Evolutionary conservation across 2,888 invertebrate species (phyloP).

Genomic region (Epsilonema sp.): DNA sequence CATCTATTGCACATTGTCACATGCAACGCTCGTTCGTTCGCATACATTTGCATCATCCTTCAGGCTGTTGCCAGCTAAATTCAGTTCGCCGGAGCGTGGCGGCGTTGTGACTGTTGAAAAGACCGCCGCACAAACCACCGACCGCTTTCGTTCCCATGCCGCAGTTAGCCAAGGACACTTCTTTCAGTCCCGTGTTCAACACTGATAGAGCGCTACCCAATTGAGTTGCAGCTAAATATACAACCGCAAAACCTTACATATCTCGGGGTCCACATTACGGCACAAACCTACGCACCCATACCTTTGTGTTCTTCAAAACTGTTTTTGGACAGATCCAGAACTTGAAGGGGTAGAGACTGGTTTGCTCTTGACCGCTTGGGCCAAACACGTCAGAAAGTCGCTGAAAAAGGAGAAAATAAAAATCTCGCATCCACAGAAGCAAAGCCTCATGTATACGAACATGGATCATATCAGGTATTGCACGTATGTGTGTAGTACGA

Average conservation of each 20-base stretch:
- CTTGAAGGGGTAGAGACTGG: constrained; percentile 58
- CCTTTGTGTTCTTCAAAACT: constrained; percentile 78
- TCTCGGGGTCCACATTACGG: neutral
- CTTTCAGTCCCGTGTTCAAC: constrained; percentile 61
- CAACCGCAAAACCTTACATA: constrained; percentile 13
- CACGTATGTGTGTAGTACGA: no score
- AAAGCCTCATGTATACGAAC: no score
- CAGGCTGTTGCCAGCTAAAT: constrained; percentile 68
- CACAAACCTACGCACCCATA: no score
- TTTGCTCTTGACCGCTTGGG: constrained; percentile 55
- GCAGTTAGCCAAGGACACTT: constrained; percentile 69
- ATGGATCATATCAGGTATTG: no score
- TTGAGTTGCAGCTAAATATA: constrained; percentile 68
- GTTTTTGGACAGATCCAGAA: constrained; percentile 76
- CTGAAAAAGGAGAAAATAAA: constrained; percentile 38
- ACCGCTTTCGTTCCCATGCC: constrained; percentile 76
- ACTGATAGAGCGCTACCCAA: constrained; percentile 58
- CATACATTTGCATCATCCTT: constrained; percentile 73
- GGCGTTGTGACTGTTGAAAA: constrained; percentile 57
- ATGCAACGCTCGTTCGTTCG: no score
- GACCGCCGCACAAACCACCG: constrained; percentile 62
- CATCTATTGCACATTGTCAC: no score
- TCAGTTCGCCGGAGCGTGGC: constrained; percentile 63
- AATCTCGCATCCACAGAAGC: no score
- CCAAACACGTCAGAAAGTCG: constrained; percentile 62